A percentile compares a stretch with the other conserved stretches of the same genome.
phyloP scores from a whole-genome alignment of 2,797 vertebrate species.

The Coccyzus lansbergi region DNA sequence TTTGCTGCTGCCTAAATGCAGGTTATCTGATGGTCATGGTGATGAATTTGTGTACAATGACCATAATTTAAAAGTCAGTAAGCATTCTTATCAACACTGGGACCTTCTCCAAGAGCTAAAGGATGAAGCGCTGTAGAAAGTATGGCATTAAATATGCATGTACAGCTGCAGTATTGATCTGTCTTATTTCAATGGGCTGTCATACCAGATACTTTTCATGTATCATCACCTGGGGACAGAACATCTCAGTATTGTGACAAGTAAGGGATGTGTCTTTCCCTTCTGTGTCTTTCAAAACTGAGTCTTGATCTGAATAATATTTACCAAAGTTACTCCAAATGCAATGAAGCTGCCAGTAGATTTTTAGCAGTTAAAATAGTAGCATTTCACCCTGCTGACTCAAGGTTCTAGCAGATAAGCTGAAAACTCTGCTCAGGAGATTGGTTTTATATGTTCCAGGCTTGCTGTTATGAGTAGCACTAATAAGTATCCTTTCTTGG shows the following conservation, averaged over 20 bases:
- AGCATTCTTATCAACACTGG: background rate
- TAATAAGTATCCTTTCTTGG: background rate
- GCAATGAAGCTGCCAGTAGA: background rate
- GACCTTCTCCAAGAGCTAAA: background rate
- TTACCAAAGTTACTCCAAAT: background rate
- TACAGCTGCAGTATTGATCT: background rate
- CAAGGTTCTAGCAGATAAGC: background rate
- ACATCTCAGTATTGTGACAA: background rate
- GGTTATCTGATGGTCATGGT: background rate
- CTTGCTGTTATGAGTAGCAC: background rate
- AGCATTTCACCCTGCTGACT: background rate
- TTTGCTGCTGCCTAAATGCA: background rate
- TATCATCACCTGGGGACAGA: background rate
- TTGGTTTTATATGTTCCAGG: background rate
- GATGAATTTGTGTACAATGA: background rate
- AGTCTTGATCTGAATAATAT: background rate
- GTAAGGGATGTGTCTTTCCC: background rate
- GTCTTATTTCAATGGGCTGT: background rate
- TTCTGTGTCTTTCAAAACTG: background rate
- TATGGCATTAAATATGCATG: background rate
- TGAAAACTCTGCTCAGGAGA: background rate
- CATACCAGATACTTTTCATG: background rate
- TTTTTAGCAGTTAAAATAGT: background rate
- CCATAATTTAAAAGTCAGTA: background rate
- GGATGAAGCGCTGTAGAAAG: background rate